These are phyloP conservation scores for Drosophila ficusphila DNA, from an alignment of 1,140 invertebrate genomes.

Conservation along the genomic window DNA sequence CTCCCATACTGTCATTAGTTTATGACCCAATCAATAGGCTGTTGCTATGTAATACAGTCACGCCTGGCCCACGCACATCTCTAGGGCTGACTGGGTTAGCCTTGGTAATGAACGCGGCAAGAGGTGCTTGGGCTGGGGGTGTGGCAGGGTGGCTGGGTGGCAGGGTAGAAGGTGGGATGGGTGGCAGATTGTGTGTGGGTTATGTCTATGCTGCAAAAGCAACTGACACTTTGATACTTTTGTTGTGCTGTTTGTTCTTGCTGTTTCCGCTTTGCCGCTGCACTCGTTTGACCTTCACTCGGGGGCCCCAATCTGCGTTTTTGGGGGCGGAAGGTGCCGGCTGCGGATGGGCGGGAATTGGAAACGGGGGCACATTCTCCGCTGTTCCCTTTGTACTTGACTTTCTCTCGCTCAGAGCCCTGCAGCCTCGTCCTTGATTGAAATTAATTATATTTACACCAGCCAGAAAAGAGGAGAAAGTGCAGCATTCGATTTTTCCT, in stretches of 20 bases:
- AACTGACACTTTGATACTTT: constrained; percentile 61
- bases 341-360: background rate
- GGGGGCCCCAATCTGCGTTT: constrained; percentile 42
- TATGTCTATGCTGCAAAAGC: constrained; percentile 59
- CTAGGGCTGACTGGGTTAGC: constrained; percentile 28
- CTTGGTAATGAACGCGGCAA: constrained; percentile 63
- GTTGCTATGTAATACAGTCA: background rate
- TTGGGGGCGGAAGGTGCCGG: background rate
- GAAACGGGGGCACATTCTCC: constrained; percentile 28
- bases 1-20: background rate
- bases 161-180: too few species aligned
- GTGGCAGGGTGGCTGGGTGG: constrained; percentile 5
- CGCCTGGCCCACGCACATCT: constrained; percentile 14
- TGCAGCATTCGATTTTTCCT: constrained; percentile 5
- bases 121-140: constrained; percentile 4
- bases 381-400: constrained; percentile 67
- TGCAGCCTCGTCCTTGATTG: constrained; percentile 56
- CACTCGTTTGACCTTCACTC: constrained; percentile 75
- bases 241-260: constrained; percentile 52
- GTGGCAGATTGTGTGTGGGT: constrained; percentile 5
- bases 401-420: constrained; percentile 37
- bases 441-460: constrained; percentile 66
- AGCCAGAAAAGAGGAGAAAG: background rate
- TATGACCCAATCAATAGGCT: background rate
- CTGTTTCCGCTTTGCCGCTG: constrained; percentile 50